Base-by-base conservation (phyloP, 2,113 vertebrate species). In the Platanista minor region DNA sequence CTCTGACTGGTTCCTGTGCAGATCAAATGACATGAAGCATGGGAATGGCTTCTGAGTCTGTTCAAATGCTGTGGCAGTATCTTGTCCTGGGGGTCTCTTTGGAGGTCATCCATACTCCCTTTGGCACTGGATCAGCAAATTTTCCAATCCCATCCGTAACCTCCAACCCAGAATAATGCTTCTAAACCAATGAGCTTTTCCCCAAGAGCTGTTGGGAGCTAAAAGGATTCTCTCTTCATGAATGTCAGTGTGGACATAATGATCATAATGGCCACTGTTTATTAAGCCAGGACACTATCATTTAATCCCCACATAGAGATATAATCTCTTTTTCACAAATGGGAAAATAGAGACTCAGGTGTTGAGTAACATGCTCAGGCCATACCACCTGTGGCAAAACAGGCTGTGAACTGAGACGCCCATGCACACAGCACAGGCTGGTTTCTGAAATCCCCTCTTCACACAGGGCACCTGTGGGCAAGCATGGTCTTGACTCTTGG, bases 171-270 rank as follows among this genome's bases (percentile, higher is more conserved):
- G 57, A 75, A 49, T 18, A 66, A 41, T 27, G n/a, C 41, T 46
- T 77, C 67, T 12, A 67, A 23, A 64, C 59, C 36, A 11, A 29
- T 9, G 31, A 71, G 46, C 66, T n/a, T 96, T 75, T 80, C 71
- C 57, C 52, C 21, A 57, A 15, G 31, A 59, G 29, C 49, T 27
- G 9, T 21, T 81, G 81, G 43, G 4, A 57, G 21, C 52, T 33
- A 25, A 61, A 6, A 81, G 41, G 39, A 31, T 49, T 59, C 14
- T 36, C 1, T 36, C n/a, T 61, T 27, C 41, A 6, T 0, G 0
- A 62, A 77, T 8, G n/a, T 17, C 72, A 14, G 2, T 39, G 62
- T 64, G 66, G 25, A 49, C 23, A 36, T 6, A 54, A 31, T 15
- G 25, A 66, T 39, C 61, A 14, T 6, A 15, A 13, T 17, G 25